Evolutionary conservation across 2,113 vertebrate species (phyloP), one percentile per base, ranked within the genome.

Genomic region (Ammodramus savannarum): DNA sequence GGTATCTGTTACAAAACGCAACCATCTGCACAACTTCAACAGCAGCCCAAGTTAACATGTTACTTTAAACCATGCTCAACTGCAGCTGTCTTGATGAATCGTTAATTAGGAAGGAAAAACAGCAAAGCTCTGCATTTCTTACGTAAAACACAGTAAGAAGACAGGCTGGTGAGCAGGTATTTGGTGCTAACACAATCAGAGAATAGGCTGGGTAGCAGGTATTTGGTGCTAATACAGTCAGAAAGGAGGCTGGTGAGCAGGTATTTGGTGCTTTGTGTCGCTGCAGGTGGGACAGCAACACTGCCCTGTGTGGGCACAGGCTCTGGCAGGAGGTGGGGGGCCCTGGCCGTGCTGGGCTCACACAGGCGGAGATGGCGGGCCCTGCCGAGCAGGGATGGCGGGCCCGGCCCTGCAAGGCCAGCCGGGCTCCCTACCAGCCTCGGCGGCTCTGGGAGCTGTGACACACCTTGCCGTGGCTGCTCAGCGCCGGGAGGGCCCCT

Each of bases 11-110:
- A 59, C 57, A 96, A 93, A 93, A 87, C 1, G 0, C 62, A 93
- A 61, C 75, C 57, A 52, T 84, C 72, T 92, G 85, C 93, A 97
- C 72, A 91, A 74, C 63, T 90, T 81, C 85, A 74, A 23, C n/a
- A 74, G 57, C 36, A 93, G 82, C 71, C 72, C 75, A 9, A 49
- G 36, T 38, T 48, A 90, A 43, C 16, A 13, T 10, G 21, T 51
- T 65, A 31, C 77, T 87, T 89, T 48, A 92, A 90, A 84, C n/a
- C 80, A 21, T 1, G 11, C 36, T 65, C 86, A 68, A 21, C 83
- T 72, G 52, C 91, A 89, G 76, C 54, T 81, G 69, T 57, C 55
- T 92, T 27, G 75, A 77, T 65, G 85, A 87, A 92, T 85, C 7
- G 29, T 31, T 82, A 66, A 66, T 85, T 38, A 43, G 84, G 58